These are phyloP conservation scores for Eupithecia subumbrata DNA, from an alignment of 2,888 invertebrate genomes.

Conservation along the genomic window DNA sequence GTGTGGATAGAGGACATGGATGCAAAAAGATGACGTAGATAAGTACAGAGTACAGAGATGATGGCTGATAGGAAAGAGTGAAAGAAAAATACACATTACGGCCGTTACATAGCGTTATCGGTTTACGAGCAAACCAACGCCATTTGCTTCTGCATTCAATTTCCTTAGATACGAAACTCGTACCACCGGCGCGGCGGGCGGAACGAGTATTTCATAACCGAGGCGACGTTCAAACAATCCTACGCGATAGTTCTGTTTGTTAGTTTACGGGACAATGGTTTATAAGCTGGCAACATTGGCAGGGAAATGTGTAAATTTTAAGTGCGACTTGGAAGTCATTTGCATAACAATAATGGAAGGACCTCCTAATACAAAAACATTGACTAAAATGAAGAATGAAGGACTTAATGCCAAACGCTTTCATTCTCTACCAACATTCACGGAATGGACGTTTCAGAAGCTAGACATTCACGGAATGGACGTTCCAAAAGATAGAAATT, in stretches of 20 bases:
- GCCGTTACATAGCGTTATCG: neutral
- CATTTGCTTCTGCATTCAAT: slow-evolving; percentile 31
- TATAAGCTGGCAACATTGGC: slow-evolving; percentile 12
- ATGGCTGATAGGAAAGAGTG: too few species aligned
- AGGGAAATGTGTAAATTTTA: slow-evolving; percentile 8
- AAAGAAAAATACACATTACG: neutral
- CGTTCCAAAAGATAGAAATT: too few species aligned
- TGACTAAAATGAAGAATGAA: too few species aligned
- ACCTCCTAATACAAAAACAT: neutral
- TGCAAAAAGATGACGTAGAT: too few species aligned
- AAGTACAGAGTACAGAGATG: too few species aligned
- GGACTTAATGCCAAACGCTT: too few species aligned
- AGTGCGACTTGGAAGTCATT: neutral
- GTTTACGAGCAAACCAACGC: neutral
- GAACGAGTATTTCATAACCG: slow-evolving; percentile 15
- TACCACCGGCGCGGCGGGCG: slow-evolving; percentile 2
- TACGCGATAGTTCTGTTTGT: neutral
- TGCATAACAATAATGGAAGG: neutral
- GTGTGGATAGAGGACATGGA: too few species aligned
- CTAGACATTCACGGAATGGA: too few species aligned
- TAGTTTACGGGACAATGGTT: slow-evolving; percentile 12
- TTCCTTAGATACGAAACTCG: slow-evolving; percentile 21
- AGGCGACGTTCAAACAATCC: slow-evolving; percentile 11
- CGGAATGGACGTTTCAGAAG: too few species aligned
- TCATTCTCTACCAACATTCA: too few species aligned